Evolutionary conservation across 2,113 vertebrate species (phyloP).

Genomic region (Rhegmatorhina hoffmannsi): DNA sequence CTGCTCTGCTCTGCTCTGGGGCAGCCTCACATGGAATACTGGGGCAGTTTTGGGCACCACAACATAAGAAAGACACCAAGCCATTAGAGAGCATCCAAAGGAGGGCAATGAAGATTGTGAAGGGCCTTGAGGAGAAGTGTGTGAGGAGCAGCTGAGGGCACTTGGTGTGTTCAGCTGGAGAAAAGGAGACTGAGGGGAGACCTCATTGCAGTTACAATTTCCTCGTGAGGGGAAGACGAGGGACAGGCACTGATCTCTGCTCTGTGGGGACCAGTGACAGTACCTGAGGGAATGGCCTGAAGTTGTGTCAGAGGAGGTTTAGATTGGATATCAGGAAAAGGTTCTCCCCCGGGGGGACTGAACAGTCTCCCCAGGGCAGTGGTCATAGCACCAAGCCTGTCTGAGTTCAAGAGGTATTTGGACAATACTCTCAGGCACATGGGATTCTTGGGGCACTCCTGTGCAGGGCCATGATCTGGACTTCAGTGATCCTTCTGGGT

Average conservation of each 20-base stretch:
- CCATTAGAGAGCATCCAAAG: not conserved
- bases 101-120: not conserved
- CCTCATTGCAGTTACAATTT: not conserved
- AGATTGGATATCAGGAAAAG: not conserved
- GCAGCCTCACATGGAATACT: fast-evolving
- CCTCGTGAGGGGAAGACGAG: not conserved
- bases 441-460: too few species aligned
- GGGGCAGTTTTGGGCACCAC: not conserved
- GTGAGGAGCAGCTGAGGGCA: not conserved
- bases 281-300: not conserved
- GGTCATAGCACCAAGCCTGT: not conserved
- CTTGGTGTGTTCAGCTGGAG: not conserved
- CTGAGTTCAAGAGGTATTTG: not conserved
- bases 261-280: not conserved
- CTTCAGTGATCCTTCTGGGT: not conserved
- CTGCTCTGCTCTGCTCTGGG: not conserved
- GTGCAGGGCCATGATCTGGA: too few species aligned
- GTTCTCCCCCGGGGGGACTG: not conserved
- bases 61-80: fast-evolving
- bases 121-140: fast-evolving
- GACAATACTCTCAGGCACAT: not conserved
- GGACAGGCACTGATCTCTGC: not conserved
- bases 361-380: not conserved
- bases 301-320: not conserved
- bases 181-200: not conserved